Evolutionary conservation across 2,888 invertebrate genomes (phyloP), one percentile per base, ranked within the genome.

Genomic region (Hemicrepidius hirtus): DNA sequence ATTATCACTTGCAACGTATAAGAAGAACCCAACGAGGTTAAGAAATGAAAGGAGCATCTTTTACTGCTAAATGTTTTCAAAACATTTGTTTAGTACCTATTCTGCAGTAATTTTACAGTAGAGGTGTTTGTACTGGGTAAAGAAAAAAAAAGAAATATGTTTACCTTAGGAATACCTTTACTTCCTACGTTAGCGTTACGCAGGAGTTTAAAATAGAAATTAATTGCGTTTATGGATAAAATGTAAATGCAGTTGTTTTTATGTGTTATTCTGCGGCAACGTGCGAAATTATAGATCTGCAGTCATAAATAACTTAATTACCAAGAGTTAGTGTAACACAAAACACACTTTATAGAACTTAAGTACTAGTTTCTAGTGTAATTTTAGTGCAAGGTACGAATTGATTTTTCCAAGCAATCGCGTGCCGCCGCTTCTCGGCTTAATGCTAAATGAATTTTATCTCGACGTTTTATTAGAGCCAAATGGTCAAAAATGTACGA

Each of bases 371-470:
- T 50, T 50, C 10, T 28, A 37, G 55, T 41, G 44, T 50, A 57
- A 60, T 68, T 60, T 60, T 50, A 68, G 68, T 68, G 50, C 68
- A 68, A 60, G 68, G 59, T 35, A 68, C 41, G 68, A 68, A 68
- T 68, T 68, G 68, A 68, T 68, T 68, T 68, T 60, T 67, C 40
- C 35, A 41, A 20, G 37, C 57, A 57, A 55, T 66, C 57, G 66
- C 66, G 66, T 66, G 66, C 44, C 40, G 16, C 55, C 57, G 66
- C 44, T 28, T 10, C 55, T 7, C 24, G 28, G 28, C 20, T 20
- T 35, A 62, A 57, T 32, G 57, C 57, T 44, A 44, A 66, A 63
- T 63, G 62, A 63, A 63, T 63, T 63, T 20, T 46, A 63, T 28
- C 44, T 63, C 20, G 40, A 46, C 57, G 40, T 55, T 66, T 55